These are phyloP conservation scores for Garrulus glandarius DNA, from an alignment of 2,797 vertebrate genomes.

Conservation along the genomic window DNA sequence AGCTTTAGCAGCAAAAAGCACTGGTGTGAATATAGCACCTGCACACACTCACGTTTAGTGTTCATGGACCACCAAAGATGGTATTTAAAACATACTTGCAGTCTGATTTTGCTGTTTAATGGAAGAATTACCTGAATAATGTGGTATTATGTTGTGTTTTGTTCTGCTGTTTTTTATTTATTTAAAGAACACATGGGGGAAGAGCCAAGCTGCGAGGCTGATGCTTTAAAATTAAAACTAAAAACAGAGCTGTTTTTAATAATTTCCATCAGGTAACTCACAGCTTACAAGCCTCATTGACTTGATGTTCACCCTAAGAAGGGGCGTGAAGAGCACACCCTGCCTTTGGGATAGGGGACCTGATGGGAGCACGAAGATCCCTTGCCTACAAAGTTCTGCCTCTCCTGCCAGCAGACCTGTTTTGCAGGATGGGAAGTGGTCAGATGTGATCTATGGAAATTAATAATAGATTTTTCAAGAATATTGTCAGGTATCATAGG, in stretches of 20 bases:
- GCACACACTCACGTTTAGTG: neutral
- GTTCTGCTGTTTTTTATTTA: neutral
- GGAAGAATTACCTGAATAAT: neutral
- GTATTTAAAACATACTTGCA: neutral
- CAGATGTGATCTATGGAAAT: neutral
- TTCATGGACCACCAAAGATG: neutral
- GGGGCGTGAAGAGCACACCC: neutral
- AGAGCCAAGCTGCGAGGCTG: neutral
- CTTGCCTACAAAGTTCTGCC: neutral
- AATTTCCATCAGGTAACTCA: neutral
- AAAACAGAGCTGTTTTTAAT: neutral
- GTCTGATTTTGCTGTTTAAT: neutral
- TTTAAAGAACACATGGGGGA: neutral
- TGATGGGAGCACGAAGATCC: neutral
- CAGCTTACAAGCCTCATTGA: neutral
- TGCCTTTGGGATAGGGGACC: neutral
- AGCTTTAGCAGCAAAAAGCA: neutral
- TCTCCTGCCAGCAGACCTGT: neutral
- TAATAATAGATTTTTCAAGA: neutral
- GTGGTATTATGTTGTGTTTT: neutral
- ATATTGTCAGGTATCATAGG: neutral
- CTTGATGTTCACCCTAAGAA: neutral
- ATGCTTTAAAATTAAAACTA: no score
- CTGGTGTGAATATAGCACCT: neutral
- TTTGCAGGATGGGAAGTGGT: neutral